Evolutionary conservation across 2,113 vertebrate species (phyloP), one percentile per base, ranked within the genome.

Genomic region (Rhizomys pruinosus): DNA sequence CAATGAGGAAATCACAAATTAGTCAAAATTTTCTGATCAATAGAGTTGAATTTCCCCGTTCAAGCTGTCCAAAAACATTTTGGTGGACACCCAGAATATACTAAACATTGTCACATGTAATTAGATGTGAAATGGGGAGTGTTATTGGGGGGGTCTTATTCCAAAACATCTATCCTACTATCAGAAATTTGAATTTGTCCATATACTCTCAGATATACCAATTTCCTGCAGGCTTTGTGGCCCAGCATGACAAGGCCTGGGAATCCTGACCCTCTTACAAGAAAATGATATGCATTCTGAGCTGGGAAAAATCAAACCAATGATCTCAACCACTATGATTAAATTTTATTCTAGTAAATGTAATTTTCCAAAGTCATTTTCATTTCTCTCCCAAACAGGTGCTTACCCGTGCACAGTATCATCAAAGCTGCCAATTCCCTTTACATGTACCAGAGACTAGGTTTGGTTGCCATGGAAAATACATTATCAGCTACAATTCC

Each of bases 291-390:
- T 52, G 32, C 19, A 2, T 57, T 81, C 86, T 88, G 37, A 95
- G 89, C 89, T 96, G 27, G 0, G 57, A 92, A 95, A 89, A 89
- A 19, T 25, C 44, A 88, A 42, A 92, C 37, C 74, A 84, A 34
- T 77, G 95, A 91, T 4, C 42, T 89, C 93, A 97, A n/a, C 81
- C 1, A 13, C 86, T 94, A 27, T 88, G 55, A 16, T 95, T 97
- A 96, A 96, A 95, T 96, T 90, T 87, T 74, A 95, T 84, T 77
- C 77, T 8, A 37, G 90, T 78, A 97, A 92, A 96, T 68, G 22
- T 82, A 63, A 92, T 47, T 20, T 95, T 84, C 68, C 90, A 78
- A 86, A 96, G 84, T 94, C 32, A 77, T 94, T 94, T 96, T 91
- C 88, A 69, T 72, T 87, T 92, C 63, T 84, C n/a, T 94, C 81